Evolutionary conservation across 2,113 vertebrate genomes (phyloP).

Genomic region (Neolamprologus toae): DNA sequence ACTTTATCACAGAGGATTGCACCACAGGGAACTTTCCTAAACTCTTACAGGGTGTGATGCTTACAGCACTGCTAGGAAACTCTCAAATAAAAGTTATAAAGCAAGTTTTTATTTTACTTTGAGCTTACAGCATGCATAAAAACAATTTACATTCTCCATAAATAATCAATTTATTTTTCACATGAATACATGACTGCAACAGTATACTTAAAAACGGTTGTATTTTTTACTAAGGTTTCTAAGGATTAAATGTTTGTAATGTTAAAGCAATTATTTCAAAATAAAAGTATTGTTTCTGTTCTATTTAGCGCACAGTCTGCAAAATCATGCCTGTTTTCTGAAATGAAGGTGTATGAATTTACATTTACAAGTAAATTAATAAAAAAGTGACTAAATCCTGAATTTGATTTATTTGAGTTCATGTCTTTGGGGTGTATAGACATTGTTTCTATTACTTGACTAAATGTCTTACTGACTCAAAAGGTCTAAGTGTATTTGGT

Average conservation of each 20-base stretch:
- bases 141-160: background rate
- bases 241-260: background rate
- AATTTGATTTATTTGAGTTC: background rate
- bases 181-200: background rate
- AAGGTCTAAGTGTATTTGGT: background rate
- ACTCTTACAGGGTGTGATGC: background rate
- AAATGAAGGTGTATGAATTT: background rate
- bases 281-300: background rate
- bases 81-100: background rate
- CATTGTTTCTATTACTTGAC: too few relatives aligned
- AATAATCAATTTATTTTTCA: background rate
- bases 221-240: background rate
- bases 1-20: constrained; percentile 28
- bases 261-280: background rate
- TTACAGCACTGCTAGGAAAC: background rate
- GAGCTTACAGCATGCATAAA: background rate
- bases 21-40: background rate
- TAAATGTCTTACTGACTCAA: background rate
- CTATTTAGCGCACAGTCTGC: background rate
- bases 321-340: background rate
- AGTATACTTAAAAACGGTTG: background rate
- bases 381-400: background rate
- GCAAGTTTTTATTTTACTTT: background rate
- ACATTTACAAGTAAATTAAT: background rate
- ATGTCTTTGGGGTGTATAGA: background rate